Percentiles rank a stretch among this genome's conserved stretches.
phyloP scores from a whole-genome alignment of 2,113 vertebrate species.

The Anoura caudifer region DNA sequence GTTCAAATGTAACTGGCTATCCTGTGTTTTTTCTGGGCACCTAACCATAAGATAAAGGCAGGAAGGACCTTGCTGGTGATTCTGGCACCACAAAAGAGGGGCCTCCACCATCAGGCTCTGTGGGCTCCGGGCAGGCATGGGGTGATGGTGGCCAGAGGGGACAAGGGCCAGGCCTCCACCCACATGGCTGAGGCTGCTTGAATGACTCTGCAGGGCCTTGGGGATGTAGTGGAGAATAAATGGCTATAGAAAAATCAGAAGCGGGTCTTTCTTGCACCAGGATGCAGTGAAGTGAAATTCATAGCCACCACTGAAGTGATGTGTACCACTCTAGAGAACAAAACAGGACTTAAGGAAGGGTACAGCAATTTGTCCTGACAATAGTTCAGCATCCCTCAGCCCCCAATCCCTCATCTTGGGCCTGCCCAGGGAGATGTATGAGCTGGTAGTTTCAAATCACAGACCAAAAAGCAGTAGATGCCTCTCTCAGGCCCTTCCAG shows the following conservation, averaged over 20 bases:
- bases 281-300: neutral
- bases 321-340: neutral
- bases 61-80: neutral
- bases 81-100: neutral
- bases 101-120: neutral
- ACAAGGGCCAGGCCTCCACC: neutral
- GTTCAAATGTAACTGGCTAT: neutral
- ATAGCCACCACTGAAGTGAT: fast-evolving
- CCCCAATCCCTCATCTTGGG: neutral
- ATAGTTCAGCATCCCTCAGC: neutral
- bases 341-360: neutral
- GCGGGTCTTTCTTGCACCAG: neutral
- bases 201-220: neutral
- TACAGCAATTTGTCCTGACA: neutral
- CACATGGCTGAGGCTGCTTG: neutral
- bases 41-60: neutral
- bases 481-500: neutral
- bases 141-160: neutral
- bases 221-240: neutral
- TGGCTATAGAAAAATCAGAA: neutral
- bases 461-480: neutral
- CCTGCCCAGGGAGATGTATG: neutral
- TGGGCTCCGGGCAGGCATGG: neutral
- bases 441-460: neutral
- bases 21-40: neutral